A percentile compares a stretch with the other conserved stretches of the same genome.
phyloP scores from a whole-genome alignment of 2,888 invertebrate genomes.

The Polietes domitor region DNA sequence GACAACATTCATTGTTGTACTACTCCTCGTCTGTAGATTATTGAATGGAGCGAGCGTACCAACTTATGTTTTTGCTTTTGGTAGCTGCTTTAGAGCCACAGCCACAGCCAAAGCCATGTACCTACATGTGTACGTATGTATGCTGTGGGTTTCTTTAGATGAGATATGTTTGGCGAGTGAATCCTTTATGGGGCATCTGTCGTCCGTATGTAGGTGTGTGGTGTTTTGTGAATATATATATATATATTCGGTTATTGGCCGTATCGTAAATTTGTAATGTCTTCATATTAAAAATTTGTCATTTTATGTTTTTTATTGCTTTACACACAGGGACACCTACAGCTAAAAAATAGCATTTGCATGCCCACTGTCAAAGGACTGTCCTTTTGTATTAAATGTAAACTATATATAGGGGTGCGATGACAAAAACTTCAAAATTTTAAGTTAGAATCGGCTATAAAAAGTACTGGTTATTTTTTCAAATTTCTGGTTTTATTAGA shows the following conservation, averaged over 20 bases:
- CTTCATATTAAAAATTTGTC: slow-evolving; percentile 76
- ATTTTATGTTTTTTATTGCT: slow-evolving; percentile 66
- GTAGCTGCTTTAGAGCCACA: neutral
- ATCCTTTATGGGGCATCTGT: slow-evolving; percentile 20
- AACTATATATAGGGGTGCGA: too few species aligned
- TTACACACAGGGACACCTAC: slow-evolving; percentile 58
- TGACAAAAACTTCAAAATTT: too few species aligned
- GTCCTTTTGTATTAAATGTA: neutral
- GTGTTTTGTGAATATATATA: neutral
- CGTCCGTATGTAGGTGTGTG: neutral
- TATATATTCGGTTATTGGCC: slow-evolving; percentile 42
- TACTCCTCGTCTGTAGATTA: too few species aligned
- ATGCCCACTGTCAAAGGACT: neutral
- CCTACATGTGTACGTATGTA: neutral
- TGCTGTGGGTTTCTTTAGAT: neutral
- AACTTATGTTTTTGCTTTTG: neutral
- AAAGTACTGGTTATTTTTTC: too few species aligned
- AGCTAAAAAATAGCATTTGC: slow-evolving; percentile 1
- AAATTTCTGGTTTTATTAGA: too few species aligned
- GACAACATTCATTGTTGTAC: too few species aligned
- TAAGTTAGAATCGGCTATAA: too few species aligned
- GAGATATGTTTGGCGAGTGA: slow-evolving; percentile 17
- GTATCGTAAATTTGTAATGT: slow-evolving; percentile 74
- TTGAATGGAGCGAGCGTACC: too few species aligned
- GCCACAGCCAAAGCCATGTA: neutral